Evolutionary conservation across 2,888 invertebrate genomes (phyloP).

Genomic region (Ernsta delagoae): DNA sequence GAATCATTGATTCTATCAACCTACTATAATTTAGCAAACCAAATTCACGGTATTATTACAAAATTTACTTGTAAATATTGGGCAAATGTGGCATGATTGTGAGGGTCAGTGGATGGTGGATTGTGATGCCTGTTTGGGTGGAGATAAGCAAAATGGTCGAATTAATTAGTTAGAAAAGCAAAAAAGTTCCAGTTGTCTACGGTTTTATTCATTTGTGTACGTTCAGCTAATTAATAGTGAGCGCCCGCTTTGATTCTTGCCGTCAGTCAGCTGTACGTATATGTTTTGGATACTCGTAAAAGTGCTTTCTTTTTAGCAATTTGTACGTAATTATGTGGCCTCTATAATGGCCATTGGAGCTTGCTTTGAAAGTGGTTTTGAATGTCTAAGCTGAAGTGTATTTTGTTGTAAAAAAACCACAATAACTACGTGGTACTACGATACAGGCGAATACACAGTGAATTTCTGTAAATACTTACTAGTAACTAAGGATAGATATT

Average conservation of each 20-base stretch:
- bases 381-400: not conserved
- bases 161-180: constrained; percentile 39
- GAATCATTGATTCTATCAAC: constrained; percentile 51
- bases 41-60: constrained; percentile 34
- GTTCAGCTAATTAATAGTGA: constrained; percentile 63
- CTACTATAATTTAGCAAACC: constrained; percentile 21
- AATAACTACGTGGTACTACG: constrained; percentile 24
- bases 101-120: constrained; percentile 44
- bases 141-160: constrained; percentile 38
- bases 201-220: constrained; percentile 60
- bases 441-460: constrained; percentile 57
- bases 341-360: constrained; percentile 46
- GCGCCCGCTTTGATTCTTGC: constrained; percentile 51
- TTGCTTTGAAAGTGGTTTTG: constrained; percentile 31
- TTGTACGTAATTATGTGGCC: constrained; percentile 56
- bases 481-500: constrained; percentile 65
- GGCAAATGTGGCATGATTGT: constrained; percentile 46
- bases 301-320: constrained; percentile 66
- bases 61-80: constrained; percentile 58
- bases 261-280: constrained; percentile 47
- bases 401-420: constrained; percentile 12
- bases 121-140: constrained; percentile 48
- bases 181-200: constrained; percentile 49
- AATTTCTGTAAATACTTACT: constrained; percentile 79
- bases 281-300: constrained; percentile 53